Evolutionary conservation across 2,113 vertebrate genomes (phyloP).

Genomic region (Gymnarchus niloticus): DNA sequence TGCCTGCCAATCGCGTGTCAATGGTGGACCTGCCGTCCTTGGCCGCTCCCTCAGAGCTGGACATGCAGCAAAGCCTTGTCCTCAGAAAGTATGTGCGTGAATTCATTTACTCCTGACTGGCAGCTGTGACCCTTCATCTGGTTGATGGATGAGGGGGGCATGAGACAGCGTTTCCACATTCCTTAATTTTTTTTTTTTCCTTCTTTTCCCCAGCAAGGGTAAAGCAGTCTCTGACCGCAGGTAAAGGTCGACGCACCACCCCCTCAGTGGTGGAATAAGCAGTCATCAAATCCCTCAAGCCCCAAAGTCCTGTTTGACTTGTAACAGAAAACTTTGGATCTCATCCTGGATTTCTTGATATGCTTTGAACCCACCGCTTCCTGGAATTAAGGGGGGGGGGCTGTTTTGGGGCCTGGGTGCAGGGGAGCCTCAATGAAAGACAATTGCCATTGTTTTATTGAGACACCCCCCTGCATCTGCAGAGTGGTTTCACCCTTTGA

Average conservation of each 20-base stretch:
- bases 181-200: too few species aligned
- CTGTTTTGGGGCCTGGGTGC: neutral
- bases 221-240: conserved; percentile 25
- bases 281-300: conserved; percentile 25
- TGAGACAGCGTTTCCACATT: conserved; percentile 34
- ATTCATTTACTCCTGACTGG: conserved; percentile 32
- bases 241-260: conserved; percentile 41
- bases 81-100: conserved; percentile 30
- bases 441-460: neutral
- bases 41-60: neutral
- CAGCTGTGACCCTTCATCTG: conserved; percentile 13
- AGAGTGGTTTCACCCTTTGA: too few species aligned
- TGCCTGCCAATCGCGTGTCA: neutral
- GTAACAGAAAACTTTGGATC: neutral
- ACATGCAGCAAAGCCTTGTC: neutral
- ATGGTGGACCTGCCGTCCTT: neutral
- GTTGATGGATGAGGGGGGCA: conserved; percentile 37
- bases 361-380: conserved; percentile 18
- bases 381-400: neutral
- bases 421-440: neutral
- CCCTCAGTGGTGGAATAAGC: conserved; percentile 40
- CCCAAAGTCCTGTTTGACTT: neutral
- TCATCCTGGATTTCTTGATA: conserved; percentile 27
- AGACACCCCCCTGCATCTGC: neutral
- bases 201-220: neutral